Conservation (phyloP, 2,888 invertebrate species). For the Polydesmus complanatus region DNA sequence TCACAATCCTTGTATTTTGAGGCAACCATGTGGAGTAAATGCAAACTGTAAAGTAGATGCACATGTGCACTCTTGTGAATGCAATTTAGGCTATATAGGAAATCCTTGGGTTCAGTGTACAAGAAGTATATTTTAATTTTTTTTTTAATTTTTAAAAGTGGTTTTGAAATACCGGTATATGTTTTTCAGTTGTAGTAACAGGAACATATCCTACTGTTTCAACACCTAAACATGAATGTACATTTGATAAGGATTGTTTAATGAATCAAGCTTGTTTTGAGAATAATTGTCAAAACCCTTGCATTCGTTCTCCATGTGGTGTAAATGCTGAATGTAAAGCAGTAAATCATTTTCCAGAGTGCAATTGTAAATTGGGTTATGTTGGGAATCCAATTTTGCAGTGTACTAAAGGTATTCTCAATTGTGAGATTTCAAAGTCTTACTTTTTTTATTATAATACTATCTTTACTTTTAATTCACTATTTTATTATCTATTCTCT, state of each 20-base stretch:
- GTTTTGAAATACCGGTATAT: background rate
- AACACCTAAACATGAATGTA: too few relatives aligned
- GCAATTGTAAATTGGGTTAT: constrained; percentile 50
- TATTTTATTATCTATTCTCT: background rate
- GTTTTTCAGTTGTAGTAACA: background rate
- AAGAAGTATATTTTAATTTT: constrained; percentile 16
- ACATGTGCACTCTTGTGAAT: constrained; percentile 32
- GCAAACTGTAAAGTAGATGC: constrained; percentile 18
- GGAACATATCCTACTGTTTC: background rate
- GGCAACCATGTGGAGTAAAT: constrained; percentile 33
- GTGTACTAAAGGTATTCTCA: constrained; percentile 17
- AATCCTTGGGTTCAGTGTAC: constrained; percentile 24
- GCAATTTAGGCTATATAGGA: constrained; percentile 24
- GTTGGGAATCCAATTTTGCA: constrained; percentile 35
- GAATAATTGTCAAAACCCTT: constrained; percentile 56
- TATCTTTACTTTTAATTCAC: too few relatives aligned
- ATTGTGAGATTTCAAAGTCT: too few relatives aligned
- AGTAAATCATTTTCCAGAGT: constrained; percentile 55
- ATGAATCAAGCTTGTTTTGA: constrained; percentile 59
- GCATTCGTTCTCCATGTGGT: constrained; percentile 66
- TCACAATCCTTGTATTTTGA: constrained; percentile 19
- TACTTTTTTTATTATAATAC: too few relatives aligned
- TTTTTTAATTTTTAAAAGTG: background rate
- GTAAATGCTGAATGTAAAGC: constrained; percentile 63
- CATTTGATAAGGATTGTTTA: constrained; percentile 15